Evolutionary conservation across 2,113 vertebrate genomes (phyloP).

Genomic region (Pagrus major): DNA sequence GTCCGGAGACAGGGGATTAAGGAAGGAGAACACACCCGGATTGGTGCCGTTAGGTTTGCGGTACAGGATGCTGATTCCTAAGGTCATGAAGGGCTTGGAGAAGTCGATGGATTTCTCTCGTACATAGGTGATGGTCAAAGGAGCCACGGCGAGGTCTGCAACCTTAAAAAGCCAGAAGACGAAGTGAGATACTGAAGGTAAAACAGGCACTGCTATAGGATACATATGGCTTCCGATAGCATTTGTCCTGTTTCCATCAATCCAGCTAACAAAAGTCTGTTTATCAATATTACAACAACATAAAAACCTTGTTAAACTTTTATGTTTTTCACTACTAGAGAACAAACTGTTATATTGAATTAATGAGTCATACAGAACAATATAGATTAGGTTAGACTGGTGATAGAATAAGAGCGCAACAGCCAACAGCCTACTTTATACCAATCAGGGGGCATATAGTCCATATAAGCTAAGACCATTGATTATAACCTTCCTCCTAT

Average conservation of each 20-base stretch:
- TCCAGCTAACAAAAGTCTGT: neutral
- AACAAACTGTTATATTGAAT: neutral
- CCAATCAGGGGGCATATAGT: neutral
- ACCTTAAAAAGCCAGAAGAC: conserved; percentile 80
- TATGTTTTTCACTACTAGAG: too few relatives aligned
- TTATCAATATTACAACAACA: too few relatives aligned
- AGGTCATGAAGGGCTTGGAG: conserved; percentile 98
- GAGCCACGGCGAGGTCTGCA: conserved; percentile 96
- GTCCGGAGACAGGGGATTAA: conserved; percentile 96
- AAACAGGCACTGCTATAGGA: neutral
- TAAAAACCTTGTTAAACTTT: too few relatives aligned
- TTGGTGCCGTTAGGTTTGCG: conserved; percentile 97
- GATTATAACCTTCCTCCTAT: neutral
- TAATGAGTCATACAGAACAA: neutral
- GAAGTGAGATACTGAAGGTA: neutral
- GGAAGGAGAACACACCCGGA: conserved; percentile 96
- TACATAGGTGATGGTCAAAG: conserved; percentile 97
- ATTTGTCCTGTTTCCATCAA: neutral
- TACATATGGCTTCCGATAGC: too few relatives aligned
- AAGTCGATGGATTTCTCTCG: conserved; percentile 98
- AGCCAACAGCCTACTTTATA: neutral
- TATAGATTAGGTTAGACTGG: neutral
- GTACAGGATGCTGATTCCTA: conserved; percentile 98
- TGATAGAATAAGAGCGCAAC: neutral
- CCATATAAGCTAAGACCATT: neutral